Base-by-base conservation (phyloP, 2,113 vertebrate species). In the Platanista minor region DNA sequence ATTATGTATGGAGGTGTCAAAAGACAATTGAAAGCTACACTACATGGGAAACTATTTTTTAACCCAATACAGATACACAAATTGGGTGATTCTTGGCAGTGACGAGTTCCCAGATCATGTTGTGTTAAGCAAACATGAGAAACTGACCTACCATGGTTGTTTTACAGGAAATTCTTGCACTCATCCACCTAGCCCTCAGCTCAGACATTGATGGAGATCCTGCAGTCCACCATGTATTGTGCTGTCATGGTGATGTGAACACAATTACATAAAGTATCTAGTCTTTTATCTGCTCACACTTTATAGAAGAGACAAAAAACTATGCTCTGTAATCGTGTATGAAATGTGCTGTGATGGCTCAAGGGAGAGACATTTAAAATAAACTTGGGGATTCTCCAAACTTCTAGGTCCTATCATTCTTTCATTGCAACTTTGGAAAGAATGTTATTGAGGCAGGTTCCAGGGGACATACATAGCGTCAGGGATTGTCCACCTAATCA, bases 171-270 rank as follows among this genome's bases (percentile, higher is more conserved):
- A 21, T 33, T 52, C 13, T n/a, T 41, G 75, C 27, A 1, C 12
- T 71, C 33, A 10, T 52, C 33, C 13, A 61, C 25, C 8, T 5
- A 13, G 6, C 17, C 20, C 33, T 52, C 66, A 1, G 52, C n/a
- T 27, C 4, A 10, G 75, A 71, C 41, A 12, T 2, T 43, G 67
- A 36, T 13, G 25, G 66, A 17, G 18, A 8, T 39, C 20, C n/a
- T 54, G 29, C 31, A 1, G 20, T 71, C 10, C 14, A 0, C 27
- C 41, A 7, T 2, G 43, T 5, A 3, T 3, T 41, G n/a, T 8
- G 20, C 43, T 33, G 1, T 71, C 27, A 0, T 21, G 33, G 13
- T 7, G 39, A 82, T 13, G 14, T 41, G 18, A 23, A 27, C n/a
- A 33, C n/a, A 17, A 8, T 62, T 33, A 18, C 13, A 14, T 11